These are phyloP conservation scores for Baryphthengus martii DNA, from an alignment of 2,113 vertebrate genomes.

Conservation along the genomic window DNA sequence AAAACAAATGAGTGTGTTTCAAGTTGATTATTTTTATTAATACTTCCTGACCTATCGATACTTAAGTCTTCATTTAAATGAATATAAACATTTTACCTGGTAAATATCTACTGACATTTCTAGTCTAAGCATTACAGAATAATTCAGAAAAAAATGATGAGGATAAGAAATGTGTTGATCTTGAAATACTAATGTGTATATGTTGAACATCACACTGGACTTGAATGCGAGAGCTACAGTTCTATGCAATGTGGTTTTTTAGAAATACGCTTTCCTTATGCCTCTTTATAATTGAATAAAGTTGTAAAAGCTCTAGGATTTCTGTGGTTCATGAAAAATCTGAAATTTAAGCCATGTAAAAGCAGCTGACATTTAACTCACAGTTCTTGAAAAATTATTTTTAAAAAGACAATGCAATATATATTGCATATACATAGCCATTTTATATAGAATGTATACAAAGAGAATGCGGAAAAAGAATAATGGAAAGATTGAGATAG, in stretches of 20 bases:
- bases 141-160: not conserved
- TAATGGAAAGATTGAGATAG: not conserved
- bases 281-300: not conserved
- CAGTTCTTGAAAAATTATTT: not conserved
- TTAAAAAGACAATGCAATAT: not conserved
- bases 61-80: not conserved
- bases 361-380: not conserved
- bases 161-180: not conserved
- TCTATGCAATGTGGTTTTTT: not conserved
- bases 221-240: not conserved
- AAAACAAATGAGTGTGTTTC: not conserved
- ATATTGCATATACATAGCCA: not conserved
- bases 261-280: not conserved
- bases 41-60: not conserved
- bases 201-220: not conserved
- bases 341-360: not conserved
- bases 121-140: not conserved
- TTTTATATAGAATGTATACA: not conserved
- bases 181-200: not conserved
- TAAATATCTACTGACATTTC: not conserved
- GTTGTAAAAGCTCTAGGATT: not conserved
- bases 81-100: not conserved
- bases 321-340: not conserved
- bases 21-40: not conserved
- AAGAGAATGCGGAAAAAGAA: not conserved